A percentile compares a stretch with the other conserved stretches of the same genome.
phyloP scores from a whole-genome alignment of 2,888 invertebrate genomes.

The Idaea aversata region DNA sequence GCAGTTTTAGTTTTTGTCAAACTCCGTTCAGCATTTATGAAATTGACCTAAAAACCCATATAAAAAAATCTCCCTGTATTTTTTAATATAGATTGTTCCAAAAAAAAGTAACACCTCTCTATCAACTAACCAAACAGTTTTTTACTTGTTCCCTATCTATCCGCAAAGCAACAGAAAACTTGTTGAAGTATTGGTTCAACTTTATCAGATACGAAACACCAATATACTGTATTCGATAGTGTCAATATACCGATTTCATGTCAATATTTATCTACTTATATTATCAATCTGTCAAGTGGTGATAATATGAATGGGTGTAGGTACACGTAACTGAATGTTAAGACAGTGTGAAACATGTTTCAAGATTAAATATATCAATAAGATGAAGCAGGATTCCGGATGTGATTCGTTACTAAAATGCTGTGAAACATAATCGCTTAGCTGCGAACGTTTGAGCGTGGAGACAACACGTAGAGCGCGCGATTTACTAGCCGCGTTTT shows the following conservation, averaged over 20 bases:
- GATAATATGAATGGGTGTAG: not conserved
- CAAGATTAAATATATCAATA: too few relatives aligned
- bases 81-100: too few relatives aligned
- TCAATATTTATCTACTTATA: not conserved
- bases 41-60: too few relatives aligned
- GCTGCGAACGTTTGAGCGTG: too few relatives aligned
- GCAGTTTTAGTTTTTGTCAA: too few relatives aligned
- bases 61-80: too few relatives aligned
- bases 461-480: too few relatives aligned
- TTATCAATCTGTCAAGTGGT: not conserved
- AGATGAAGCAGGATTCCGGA: too few relatives aligned
- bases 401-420: too few relatives aligned
- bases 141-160: not conserved
- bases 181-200: not conserved
- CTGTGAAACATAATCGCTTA: too few relatives aligned
- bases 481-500: too few relatives aligned
- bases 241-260: not conserved
- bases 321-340: not conserved
- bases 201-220: not conserved
- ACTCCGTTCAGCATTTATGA: too few relatives aligned
- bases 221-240: not conserved
- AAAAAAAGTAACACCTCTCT: not conserved
- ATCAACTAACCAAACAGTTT: not conserved
- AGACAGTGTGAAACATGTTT: not conserved
- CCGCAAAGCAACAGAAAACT: not conserved